phyloP scores from a whole-genome alignment of 2,797 vertebrate species.

The Sebastes matsubarae region DNA sequence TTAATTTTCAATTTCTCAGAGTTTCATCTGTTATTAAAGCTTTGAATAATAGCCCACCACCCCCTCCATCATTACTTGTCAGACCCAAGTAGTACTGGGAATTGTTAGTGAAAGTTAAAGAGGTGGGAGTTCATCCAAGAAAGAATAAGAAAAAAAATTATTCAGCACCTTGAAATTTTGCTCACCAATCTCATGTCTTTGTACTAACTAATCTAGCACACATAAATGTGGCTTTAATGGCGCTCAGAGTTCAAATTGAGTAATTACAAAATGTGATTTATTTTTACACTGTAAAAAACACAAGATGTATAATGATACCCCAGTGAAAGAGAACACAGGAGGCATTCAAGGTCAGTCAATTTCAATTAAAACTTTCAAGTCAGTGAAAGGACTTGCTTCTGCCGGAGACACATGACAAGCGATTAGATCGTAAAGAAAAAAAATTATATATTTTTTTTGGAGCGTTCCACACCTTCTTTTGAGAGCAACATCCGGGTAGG shows the following conservation, averaged over 20 bases:
- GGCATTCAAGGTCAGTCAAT: not conserved
- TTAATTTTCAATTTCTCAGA: conserved; percentile 64
- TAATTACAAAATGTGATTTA: not conserved
- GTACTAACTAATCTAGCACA: not conserved
- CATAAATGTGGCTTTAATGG: not conserved
- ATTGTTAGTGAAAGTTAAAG: conserved; percentile 17
- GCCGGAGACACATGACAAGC: not conserved
- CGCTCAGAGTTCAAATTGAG: not conserved
- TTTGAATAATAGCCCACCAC: conserved; percentile 47
- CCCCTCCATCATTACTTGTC: conserved; percentile 53
- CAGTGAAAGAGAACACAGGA: not conserved
- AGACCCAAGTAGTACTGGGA: conserved; percentile 16
- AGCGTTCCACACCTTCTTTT: too few relatives aligned
- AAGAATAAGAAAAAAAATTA: not conserved
- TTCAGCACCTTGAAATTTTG: not conserved
- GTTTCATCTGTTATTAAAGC: conserved; percentile 68
- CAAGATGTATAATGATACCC: not conserved
- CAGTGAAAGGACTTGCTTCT: not conserved
- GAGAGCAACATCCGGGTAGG: too few relatives aligned
- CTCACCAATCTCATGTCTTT: not conserved
- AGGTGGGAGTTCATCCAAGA: not conserved
- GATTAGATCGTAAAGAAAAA: not conserved
- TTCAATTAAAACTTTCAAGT: not conserved
- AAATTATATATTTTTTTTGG: too few relatives aligned
- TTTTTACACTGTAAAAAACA: not conserved